Evolutionary conservation across 2,888 invertebrate genomes (phyloP).

Genomic region (Gastrophysa polygoni): DNA sequence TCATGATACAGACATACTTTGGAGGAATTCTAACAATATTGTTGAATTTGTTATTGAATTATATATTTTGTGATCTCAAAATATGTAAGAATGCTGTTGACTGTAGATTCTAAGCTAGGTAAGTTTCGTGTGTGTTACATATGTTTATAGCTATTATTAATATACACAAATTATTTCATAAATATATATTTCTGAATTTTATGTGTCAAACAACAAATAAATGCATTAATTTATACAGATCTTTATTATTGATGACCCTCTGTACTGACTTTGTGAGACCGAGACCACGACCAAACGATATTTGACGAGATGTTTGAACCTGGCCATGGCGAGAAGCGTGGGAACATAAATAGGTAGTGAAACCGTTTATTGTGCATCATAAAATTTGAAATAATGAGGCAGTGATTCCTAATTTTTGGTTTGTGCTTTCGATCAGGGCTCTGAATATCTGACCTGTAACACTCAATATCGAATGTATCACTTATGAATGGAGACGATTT

Average conservation of each 20-base stretch:
- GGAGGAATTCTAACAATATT: conserved; percentile 44
- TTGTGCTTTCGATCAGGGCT: too few species aligned
- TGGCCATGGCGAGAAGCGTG: too few species aligned
- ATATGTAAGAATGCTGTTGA: conserved; percentile 57
- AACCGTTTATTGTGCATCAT: too few species aligned
- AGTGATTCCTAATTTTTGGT: too few species aligned
- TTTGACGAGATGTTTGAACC: too few species aligned
- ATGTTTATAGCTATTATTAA: conserved; percentile 55
- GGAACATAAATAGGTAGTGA: too few species aligned
- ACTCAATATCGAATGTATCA: too few species aligned
- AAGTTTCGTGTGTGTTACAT: conserved; percentile 53
- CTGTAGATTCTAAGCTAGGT: conserved; percentile 49
- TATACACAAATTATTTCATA: conserved; percentile 56
- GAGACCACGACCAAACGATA: too few species aligned
- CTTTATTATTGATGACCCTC: neutral
- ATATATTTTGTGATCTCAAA: conserved; percentile 61
- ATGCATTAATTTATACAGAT: conserved; percentile 56
- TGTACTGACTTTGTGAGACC: too few species aligned
- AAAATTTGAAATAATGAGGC: too few species aligned
- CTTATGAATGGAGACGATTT: too few species aligned
- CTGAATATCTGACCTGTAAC: too few species aligned
- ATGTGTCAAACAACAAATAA: conserved; percentile 58
- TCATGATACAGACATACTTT: conserved; percentile 31
- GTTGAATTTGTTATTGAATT: conserved; percentile 58
- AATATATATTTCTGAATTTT: conserved; percentile 60